Conservation (phyloP, 2,888 invertebrate species). For the Oscheius myriophilus region DNA sequence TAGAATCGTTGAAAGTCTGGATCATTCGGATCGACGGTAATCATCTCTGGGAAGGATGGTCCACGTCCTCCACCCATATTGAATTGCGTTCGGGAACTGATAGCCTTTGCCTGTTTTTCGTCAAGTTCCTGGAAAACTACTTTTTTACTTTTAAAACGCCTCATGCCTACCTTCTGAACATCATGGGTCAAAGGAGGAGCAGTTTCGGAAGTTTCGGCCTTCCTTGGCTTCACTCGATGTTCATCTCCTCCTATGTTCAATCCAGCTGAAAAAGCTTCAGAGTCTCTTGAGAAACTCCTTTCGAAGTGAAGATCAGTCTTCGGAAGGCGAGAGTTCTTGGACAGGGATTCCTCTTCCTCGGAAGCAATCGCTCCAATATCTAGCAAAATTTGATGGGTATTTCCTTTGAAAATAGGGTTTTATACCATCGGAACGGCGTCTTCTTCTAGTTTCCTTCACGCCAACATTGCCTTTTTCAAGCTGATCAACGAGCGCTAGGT, state of each 20-base stretch:
- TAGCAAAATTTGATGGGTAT: neutral
- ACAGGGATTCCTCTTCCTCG: neutral
- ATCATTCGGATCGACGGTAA: slow-evolving; percentile 7
- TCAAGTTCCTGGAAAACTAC: neutral
- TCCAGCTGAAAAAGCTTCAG: too few species aligned
- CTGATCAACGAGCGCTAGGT: neutral
- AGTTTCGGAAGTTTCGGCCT: neutral
- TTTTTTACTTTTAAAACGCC: too few species aligned
- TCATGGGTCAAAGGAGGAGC: slow-evolving; percentile 5
- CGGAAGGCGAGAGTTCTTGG: neutral
- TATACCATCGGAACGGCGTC: slow-evolving; percentile 2
- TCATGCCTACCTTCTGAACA: neutral
- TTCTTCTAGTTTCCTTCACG: neutral
- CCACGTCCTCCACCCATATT: slow-evolving; percentile 2
- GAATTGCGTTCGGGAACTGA: neutral
- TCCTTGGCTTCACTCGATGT: slow-evolving; percentile 9
- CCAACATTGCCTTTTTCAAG: neutral
- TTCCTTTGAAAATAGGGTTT: too few species aligned
- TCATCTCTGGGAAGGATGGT: neutral
- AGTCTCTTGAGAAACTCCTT: neutral
- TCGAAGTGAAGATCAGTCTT: neutral
- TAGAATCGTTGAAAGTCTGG: slow-evolving; percentile 9
- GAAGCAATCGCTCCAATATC: neutral
- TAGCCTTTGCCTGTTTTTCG: neutral
- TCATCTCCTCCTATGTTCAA: neutral